A percentile compares a stretch with the other conserved stretches of the same genome.
phyloP scores from a whole-genome alignment of 2,888 invertebrate genomes.

The Polymixis flavicincta region DNA sequence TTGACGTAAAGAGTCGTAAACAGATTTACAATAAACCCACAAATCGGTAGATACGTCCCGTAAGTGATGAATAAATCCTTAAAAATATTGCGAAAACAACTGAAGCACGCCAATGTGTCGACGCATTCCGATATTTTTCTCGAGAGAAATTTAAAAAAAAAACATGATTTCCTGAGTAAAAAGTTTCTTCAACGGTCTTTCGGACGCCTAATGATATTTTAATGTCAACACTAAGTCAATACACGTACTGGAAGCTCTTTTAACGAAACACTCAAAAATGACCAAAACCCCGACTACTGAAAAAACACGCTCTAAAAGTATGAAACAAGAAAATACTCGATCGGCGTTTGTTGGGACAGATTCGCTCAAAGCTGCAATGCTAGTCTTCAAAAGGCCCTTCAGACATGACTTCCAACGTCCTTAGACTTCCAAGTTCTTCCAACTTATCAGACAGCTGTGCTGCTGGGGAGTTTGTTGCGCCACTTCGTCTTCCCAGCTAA shows the following conservation, averaged over 20 bases:
- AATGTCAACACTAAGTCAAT: not conserved
- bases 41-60: not conserved
- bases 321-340: no score
- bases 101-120: not conserved
- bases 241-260: not conserved
- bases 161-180: not conserved
- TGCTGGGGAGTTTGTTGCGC: no score
- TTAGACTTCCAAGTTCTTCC: no score
- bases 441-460: no score
- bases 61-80: slow-evolving; percentile 18
- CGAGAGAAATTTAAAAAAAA: not conserved
- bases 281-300: no score
- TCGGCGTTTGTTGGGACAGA: no score
- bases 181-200: not conserved
- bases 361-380: no score
- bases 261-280: not conserved
- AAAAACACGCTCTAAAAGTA: no score
- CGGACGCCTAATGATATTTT: not conserved
- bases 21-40: slow-evolving; percentile 12
- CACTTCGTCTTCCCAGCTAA: no score
- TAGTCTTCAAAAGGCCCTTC: no score
- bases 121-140: not conserved
- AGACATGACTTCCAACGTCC: no score
- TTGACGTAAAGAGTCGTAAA: slow-evolving; percentile 36
- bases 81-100: slow-evolving; percentile 12